phyloP scores from a whole-genome alignment of 2,113 vertebrate genomes.

The Ariopsis seemanni region DNA sequence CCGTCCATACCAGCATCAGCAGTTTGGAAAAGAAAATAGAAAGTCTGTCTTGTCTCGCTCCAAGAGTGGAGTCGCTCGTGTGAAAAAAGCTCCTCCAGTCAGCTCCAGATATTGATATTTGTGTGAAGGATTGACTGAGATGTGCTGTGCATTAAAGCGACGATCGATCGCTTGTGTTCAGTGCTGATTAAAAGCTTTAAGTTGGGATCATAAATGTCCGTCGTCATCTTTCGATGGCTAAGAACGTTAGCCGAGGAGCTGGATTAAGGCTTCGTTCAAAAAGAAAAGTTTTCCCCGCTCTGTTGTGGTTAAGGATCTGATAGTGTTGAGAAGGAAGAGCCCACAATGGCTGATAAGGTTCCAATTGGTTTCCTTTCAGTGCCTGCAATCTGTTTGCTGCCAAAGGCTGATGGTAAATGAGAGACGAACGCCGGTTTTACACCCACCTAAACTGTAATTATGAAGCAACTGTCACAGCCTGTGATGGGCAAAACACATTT shows the following conservation, averaged over 20 bases:
- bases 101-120: constrained; percentile 45
- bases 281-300: not conserved
- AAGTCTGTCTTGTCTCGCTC: constrained; percentile 16
- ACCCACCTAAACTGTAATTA: constrained; percentile 25
- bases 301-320: constrained; percentile 8
- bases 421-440: constrained; percentile 9
- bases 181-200: constrained; percentile 52
- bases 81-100: constrained; percentile 33
- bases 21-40: not conserved
- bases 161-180: constrained; percentile 44
- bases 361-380: constrained; percentile 30
- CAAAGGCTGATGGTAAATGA: constrained; percentile 34
- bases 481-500: not conserved
- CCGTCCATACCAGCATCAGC: not conserved
- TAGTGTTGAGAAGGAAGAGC: not conserved
- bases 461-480: not conserved
- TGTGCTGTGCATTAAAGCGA: constrained; percentile 38
- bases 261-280: not conserved
- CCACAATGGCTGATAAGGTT: constrained; percentile 5
- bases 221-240: not conserved
- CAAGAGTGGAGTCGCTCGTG: constrained; percentile 20
- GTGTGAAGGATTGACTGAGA: constrained; percentile 49
- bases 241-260: not conserved
- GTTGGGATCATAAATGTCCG: constrained; percentile 41
- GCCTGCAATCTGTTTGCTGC: constrained; percentile 26